A percentile compares a stretch with the other conserved stretches of the same genome.
phyloP scores from a whole-genome alignment of 2,888 invertebrate genomes.

The Meiosimyza platycephala region DNA sequence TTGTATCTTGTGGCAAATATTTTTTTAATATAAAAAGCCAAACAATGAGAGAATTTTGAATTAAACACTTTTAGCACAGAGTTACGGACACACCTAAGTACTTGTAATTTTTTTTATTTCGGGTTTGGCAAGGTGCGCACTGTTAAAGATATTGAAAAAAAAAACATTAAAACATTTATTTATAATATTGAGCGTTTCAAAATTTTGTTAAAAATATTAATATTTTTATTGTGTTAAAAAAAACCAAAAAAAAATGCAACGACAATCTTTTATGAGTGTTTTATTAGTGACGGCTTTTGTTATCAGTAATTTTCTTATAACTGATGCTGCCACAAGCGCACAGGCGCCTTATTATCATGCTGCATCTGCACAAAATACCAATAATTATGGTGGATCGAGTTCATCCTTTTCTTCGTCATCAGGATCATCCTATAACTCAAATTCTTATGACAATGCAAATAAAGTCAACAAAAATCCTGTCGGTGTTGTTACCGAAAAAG shows the following conservation, averaged over 20 bases:
- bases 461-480: too few relatives aligned
- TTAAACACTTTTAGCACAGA: slow-evolving; percentile 56
- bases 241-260: not conserved
- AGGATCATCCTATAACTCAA: too few relatives aligned
- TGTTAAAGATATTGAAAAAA: too few relatives aligned
- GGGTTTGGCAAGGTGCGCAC: too few relatives aligned
- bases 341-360: not conserved
- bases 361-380: too few relatives aligned
- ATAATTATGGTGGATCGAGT: too few relatives aligned
- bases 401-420: too few relatives aligned
- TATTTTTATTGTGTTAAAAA: not conserved
- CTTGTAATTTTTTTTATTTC: too few relatives aligned
- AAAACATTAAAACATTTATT: too few relatives aligned
- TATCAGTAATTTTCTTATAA: not conserved
- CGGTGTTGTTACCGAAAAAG: slow-evolving; percentile 30
- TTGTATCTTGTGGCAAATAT: not conserved
- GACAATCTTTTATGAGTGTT: slow-evolving; percentile 4
- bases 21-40: slow-evolving; percentile 55
- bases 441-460: too few relatives aligned
- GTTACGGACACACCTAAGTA: slow-evolving; percentile 46
- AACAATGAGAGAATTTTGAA: slow-evolving; percentile 51
- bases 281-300: not conserved
- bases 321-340: slow-evolving; percentile 8
- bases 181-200: too few relatives aligned
- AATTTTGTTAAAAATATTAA: too few relatives aligned